Base-by-base conservation (phyloP, 2,797 vertebrate species). In the Melanotaenia nigrans region DNA sequence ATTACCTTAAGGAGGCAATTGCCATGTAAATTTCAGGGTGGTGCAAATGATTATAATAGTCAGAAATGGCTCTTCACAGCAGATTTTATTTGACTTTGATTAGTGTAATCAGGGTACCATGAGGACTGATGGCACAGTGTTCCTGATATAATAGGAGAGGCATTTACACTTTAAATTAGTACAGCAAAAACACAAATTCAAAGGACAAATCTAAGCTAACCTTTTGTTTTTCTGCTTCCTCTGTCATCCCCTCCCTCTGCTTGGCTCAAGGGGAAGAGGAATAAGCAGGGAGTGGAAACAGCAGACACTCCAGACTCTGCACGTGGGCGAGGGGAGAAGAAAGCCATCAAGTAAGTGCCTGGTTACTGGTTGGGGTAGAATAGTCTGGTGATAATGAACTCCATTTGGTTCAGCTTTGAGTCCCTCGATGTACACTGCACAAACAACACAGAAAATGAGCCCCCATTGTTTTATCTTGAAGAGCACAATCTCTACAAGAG, bases 301-400 rank as follows among this genome's bases (percentile, higher is more conserved):
- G 93, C 90, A 78, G 92, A 93, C 81, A 94, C 94, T 92, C 94
- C 94, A 87, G 94, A 95, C 85, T 94, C 93, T 1, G 92, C 91
- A 89, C 93, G 93, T 90, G 93, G 92, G 85, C 91, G 94, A 88
- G 94, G 94, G 89, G 94, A 95, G 94, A 95, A 95, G 92, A 95
- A 95, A 95, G 94, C 94, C 92, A 95, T 95, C 93, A 95, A 95
- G 94, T 95, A 95, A 92, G 94, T 94, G 92, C 73, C 85, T 75
- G 76, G 80, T 77, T 86, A 85, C 85, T 79, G 83, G 85, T 87
- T 80, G 80, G 85, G 82, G 78, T 81, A 79, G 82, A 89, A 84
- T 75, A 72, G 85, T 85, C 82, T 82, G 85, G 77, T 84, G 83
- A 82, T 86, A 84, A 89, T 81, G 33, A 84, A 83, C 83, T 89